Base-by-base conservation (phyloP, 2,797 vertebrate genomes). In the Lerista edwardsae region DNA sequence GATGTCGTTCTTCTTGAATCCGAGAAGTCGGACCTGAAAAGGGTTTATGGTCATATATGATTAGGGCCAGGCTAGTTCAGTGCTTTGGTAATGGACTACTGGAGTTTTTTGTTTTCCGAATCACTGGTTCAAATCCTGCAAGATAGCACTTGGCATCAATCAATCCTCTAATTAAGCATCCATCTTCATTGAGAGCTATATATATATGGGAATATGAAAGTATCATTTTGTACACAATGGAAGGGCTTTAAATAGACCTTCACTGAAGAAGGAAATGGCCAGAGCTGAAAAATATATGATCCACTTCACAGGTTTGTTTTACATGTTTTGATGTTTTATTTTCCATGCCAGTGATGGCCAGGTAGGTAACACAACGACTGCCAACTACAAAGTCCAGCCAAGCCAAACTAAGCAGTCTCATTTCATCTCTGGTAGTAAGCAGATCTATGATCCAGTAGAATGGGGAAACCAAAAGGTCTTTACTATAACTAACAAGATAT, bases 1-100 rank as follows among this genome's bases (percentile, higher is more conserved):
- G 59, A 67, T 84, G 65, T 65, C 73, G 72, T 77, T 84, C 67
- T 75, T 72, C 78, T 27, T 17, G 59, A 65, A 67, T 77, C 47
- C 41, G 55, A 71, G 74, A 76, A 44, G 65, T 55, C 57, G 65
- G 72, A 71, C 84, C 55, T 64, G 76, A 77, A 76, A 76, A 81
- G 3, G 41, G 73, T 77, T 86, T 81, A 77, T 69, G 73, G 34
- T 55, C 55, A 62, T n/a, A 25, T 71, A 65, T 82, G 59, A 87
- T 80, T 75, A 69, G 34, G 57, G 44, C 34, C 44, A 17, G 23
- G 21, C 5, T 57, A 84, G 65, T 77, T 77, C 74, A 71, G n/a
- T 76, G 65, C 78, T 87, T 76, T 84, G 47, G 79, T 75, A 76
- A 86, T 81, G 73, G 78, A 77, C 61, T 87, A 75, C 57, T 80